These are phyloP conservation scores for Venturia canescens DNA, from an alignment of 1,140 invertebrate genomes.

Conservation along the genomic window DNA sequence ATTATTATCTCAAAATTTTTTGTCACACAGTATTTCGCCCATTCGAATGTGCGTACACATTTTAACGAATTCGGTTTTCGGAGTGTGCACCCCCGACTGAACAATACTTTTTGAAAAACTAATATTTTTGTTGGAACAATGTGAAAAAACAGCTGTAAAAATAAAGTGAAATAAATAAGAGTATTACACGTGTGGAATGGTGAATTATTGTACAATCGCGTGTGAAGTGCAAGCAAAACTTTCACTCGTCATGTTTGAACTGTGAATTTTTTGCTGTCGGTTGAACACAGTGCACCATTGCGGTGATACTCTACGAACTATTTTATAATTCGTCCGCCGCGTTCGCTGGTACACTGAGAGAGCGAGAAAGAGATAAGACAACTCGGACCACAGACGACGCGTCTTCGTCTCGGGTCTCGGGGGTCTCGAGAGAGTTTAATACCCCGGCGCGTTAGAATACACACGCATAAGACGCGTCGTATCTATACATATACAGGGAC, in stretches of 20 bases:
- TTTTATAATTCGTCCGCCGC: not conserved
- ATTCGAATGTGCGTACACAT: no score
- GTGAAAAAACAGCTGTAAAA: not conserved
- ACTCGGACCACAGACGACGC: not conserved
- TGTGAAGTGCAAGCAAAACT: not conserved
- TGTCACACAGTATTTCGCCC: no score
- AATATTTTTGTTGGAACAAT: no score
- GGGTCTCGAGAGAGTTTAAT: conserved; percentile 2
- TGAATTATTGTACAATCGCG: not conserved
- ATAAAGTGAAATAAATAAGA: not conserved
- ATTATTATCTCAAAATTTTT: not conserved
- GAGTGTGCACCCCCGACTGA: no score
- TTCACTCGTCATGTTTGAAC: not conserved
- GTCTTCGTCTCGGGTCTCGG: not conserved
- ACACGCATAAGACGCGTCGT: not conserved
- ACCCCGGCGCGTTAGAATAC: not conserved
- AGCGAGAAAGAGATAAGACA: not conserved
- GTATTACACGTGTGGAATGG: no score
- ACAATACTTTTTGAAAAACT: no score
- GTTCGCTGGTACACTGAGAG: not conserved
- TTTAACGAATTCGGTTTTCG: no score
- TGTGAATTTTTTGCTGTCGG: no score
- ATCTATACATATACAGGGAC: not conserved
- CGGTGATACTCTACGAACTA: not conserved
- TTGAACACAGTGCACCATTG: not conserved